These are phyloP conservation scores for Neoitamus cyanurus DNA, from an alignment of 2,888 invertebrate genomes.

Conservation along the genomic window DNA sequence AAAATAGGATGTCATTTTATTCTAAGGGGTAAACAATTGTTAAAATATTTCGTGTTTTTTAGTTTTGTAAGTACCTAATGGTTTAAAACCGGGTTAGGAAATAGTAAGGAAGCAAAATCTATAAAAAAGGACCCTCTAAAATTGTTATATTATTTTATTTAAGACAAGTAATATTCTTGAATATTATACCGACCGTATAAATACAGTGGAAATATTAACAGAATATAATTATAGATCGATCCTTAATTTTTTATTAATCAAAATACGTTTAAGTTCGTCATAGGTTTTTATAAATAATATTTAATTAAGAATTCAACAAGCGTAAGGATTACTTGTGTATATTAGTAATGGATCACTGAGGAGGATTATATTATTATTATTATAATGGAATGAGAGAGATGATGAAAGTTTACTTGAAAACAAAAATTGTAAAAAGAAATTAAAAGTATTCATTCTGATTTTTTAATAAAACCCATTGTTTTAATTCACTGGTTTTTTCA, in stretches of 20 bases:
- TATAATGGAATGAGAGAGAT: slow-evolving; percentile 1
- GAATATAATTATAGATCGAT: slow-evolving; percentile 28
- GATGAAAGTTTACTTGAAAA: slow-evolving; percentile 42
- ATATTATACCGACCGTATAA: slow-evolving; percentile 11
- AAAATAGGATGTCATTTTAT: slow-evolving; percentile 40
- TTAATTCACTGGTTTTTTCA: neutral
- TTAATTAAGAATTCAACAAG: slow-evolving; percentile 37
- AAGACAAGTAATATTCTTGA: slow-evolving; percentile 25
- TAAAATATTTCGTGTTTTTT: slow-evolving; percentile 47
- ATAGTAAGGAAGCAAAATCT: slow-evolving; percentile 38
- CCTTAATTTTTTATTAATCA: slow-evolving; percentile 49
- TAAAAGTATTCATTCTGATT: slow-evolving; percentile 52
- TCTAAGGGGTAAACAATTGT: slow-evolving; percentile 37
- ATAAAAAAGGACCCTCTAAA: slow-evolving; percentile 42
- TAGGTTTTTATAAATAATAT: slow-evolving; percentile 48
- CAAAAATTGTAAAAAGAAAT: slow-evolving; percentile 52
- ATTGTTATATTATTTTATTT: slow-evolving; percentile 43
- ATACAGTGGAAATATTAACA: slow-evolving; percentile 36
- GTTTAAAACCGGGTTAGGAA: slow-evolving; percentile 39
- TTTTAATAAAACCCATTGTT: slow-evolving; percentile 46
- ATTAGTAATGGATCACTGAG: slow-evolving; percentile 34
- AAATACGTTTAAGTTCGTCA: slow-evolving; percentile 50
- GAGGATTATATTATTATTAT: slow-evolving; percentile 26
- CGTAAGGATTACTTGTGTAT: slow-evolving; percentile 30
- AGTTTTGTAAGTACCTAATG: slow-evolving; percentile 49